Evolutionary conservation across 2,888 invertebrate genomes (phyloP).

Genomic region (Dicranocentrus wangi): DNA sequence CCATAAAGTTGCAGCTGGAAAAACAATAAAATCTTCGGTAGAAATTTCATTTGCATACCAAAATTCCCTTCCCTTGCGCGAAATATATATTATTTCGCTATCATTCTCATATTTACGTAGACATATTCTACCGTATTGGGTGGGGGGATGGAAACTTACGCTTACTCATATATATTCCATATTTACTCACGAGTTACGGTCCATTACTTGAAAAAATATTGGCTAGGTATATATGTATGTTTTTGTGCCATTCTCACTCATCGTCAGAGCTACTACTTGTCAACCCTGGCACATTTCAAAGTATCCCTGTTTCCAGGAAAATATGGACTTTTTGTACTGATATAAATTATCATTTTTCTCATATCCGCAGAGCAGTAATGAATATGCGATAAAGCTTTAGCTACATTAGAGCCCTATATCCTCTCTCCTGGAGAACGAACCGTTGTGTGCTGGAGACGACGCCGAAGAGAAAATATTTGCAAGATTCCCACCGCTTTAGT

Average conservation of each 20-base stretch:
- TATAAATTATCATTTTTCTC: slow-evolving; percentile 7
- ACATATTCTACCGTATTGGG: no score
- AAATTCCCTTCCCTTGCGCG: not conserved
- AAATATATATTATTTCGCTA: not conserved
- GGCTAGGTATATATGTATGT: not conserved
- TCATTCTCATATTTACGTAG: not conserved
- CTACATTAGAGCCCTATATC: no score
- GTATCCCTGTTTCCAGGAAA: not conserved
- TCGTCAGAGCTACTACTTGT: no score
- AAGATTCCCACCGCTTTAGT: slow-evolving; percentile 28
- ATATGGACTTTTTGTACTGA: not conserved
- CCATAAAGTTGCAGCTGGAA: slow-evolving; percentile 95
- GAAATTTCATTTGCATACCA: slow-evolving; percentile 63
- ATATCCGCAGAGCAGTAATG: not conserved
- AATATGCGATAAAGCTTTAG: no score
- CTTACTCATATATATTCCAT: not conserved
- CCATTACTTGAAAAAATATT: slow-evolving; percentile 33
- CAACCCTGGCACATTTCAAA: not conserved
- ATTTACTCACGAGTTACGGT: not conserved
- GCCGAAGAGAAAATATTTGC: slow-evolving; percentile 20
- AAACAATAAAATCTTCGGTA: slow-evolving; percentile 72
- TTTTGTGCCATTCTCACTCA: slow-evolving; percentile 7
- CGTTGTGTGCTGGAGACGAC: no score
- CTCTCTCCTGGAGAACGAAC: no score
- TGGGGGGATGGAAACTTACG: no score